A percentile compares a stretch with the other conserved stretches of the same genome.
phyloP scores from a whole-genome alignment of 1,140 invertebrate genomes.

The Saccostrea cuccullata region DNA sequence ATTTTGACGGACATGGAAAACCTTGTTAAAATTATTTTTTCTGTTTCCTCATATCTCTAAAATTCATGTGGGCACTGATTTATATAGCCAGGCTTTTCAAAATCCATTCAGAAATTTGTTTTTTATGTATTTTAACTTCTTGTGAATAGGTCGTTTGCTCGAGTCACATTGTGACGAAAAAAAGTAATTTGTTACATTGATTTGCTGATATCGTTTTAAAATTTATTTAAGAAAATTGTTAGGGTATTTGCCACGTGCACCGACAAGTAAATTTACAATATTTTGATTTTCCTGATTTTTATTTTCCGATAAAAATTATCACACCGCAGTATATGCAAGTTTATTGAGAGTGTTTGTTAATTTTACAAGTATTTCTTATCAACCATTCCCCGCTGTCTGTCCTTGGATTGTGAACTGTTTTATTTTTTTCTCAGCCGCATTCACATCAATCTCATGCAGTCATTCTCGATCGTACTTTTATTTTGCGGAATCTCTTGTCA shows the following conservation, averaged over 20 bases:
- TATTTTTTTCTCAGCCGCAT: constrained; percentile 45
- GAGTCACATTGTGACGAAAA: neutral
- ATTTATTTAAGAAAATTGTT: neutral
- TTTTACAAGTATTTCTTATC: neutral
- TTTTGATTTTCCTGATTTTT: neutral
- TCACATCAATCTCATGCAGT: constrained; percentile 44
- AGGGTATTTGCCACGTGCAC: neutral
- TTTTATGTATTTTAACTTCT: neutral
- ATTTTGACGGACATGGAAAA: no score
- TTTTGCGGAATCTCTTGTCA: constrained; percentile 43
- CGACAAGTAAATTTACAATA: neutral
- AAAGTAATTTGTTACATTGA: neutral
- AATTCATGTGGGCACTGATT: no score
- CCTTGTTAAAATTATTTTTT: no score
- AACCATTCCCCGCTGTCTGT: neutral
- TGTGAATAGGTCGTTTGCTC: neutral
- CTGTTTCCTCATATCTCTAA: no score
- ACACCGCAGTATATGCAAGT: neutral
- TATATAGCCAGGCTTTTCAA: no score
- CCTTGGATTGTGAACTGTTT: neutral
- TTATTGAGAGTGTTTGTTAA: neutral
- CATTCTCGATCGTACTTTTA: constrained; percentile 45
- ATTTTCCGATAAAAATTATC: constrained; percentile 5
- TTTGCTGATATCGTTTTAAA: neutral
- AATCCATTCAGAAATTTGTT: neutral